Conservation (phyloP, 2,113 vertebrate species). For the Panthera uncia region DNA sequence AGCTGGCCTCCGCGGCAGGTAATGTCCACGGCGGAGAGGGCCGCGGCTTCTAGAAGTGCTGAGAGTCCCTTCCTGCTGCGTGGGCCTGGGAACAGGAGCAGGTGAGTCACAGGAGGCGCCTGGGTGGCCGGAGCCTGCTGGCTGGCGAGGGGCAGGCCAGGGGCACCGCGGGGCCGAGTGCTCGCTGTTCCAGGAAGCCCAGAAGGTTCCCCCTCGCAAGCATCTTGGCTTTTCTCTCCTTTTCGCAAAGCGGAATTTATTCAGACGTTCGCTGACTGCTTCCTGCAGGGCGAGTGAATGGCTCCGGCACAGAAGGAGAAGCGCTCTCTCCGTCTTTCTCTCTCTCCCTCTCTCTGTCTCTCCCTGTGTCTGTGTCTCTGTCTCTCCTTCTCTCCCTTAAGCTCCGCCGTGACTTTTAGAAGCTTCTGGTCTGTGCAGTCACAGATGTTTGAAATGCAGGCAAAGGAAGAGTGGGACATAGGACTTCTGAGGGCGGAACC, state of each 20-base stretch:
- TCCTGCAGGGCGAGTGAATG: not conserved
- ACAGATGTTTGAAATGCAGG: not conserved
- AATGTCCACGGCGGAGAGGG: slow-evolving; percentile 61
- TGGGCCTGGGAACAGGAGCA: slow-evolving; percentile 62
- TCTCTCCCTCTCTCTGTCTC: not conserved
- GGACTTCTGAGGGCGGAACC: not conserved
- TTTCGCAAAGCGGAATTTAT: not conserved
- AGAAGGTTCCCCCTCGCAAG: not conserved
- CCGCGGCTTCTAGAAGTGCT: slow-evolving; percentile 58
- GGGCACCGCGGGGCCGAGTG: not conserved
- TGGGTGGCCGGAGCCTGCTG: slow-evolving; percentile 1
- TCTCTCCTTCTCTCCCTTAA: not conserved
- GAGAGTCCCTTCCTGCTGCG: slow-evolving; percentile 64
- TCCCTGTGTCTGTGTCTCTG: no score
- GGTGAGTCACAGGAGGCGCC: slow-evolving; percentile 81
- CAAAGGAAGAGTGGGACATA: not conserved
- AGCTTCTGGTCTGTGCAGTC: not conserved
- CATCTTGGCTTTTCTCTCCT: not conserved
- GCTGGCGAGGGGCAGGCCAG: not conserved
- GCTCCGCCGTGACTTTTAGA: not conserved
- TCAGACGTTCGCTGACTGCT: not conserved
- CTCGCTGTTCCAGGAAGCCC: not conserved
- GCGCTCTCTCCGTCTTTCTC: not conserved
- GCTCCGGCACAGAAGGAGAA: not conserved
- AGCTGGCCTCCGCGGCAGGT: slow-evolving; percentile 77